Evolutionary conservation across 2,888 invertebrate genomes (phyloP).

Genomic region (Parnassius apollo): DNA sequence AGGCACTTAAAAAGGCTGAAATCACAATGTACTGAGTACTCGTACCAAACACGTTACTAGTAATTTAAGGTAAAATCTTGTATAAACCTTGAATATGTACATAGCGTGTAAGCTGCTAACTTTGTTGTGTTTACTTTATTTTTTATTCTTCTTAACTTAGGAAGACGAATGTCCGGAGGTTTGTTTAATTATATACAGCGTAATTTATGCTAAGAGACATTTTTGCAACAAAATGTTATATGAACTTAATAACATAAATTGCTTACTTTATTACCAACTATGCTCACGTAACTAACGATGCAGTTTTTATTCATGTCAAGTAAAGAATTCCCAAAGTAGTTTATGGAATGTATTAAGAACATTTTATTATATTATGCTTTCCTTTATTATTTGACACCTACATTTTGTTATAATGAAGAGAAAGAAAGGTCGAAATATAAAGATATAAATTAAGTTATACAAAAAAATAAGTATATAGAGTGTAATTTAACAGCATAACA

Average conservation of each 20-base stretch:
- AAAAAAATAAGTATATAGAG: no score
- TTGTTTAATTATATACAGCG: background rate
- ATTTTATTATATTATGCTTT: no score
- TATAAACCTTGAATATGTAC: background rate
- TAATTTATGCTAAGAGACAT: background rate
- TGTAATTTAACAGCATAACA: no score
- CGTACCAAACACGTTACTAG: background rate
- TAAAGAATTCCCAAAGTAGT: no score
- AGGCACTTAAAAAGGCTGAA: no score
- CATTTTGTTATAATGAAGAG: no score
- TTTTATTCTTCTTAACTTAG: conserved; percentile 1
- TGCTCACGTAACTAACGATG: background rate
- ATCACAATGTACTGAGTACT: no score
- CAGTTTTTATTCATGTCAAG: background rate
- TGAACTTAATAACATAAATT: background rate
- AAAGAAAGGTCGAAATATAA: no score
- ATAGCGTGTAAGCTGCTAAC: conserved; percentile 1
- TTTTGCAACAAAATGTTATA: background rate
- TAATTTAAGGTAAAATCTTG: background rate
- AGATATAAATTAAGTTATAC: no score
- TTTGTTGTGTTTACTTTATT: conserved; percentile 13
- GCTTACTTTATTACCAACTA: conserved; percentile 11
- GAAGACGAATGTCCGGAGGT: conserved; percentile 4
- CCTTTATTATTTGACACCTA: no score
- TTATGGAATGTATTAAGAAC: no score